Base-by-base conservation (phyloP, 1,140 invertebrate species). In the Arion vulgaris region DNA sequence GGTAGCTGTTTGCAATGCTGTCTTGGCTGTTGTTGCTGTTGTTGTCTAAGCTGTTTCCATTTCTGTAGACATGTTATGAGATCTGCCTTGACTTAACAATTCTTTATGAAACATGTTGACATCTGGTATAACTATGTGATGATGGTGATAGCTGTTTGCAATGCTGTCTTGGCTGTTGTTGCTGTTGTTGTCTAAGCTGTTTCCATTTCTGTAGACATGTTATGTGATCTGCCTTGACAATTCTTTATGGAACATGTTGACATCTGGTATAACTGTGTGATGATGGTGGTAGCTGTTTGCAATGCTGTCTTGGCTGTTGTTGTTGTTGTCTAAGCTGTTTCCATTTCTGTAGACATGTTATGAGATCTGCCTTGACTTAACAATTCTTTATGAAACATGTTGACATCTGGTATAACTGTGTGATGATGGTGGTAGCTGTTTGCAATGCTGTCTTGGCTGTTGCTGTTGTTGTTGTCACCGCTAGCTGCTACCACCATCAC, bases 401-500 rank as follows among this genome's bases (percentile, higher is more conserved):
- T 71, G 39, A 80, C 51, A 45, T 80, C 78, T 4, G 78, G 78
- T 0, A 80, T 32, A 5, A 80, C 62, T n/a, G n/a, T n/a, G n/a
- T n/a, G n/a, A 15, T 38, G 4, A n/a, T 32, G 38, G 19, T 49
- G 62, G 62, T 71, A 51, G 1, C 34, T 34, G 17, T 5, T 66
- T 13, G n/a, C 28, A 11, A 32, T 66, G n/a, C 0, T 66, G 36
- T 62, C 76, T 7, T 39, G 2, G 36, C n/a, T 51, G 72, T 13
- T 26, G 32, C 49, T 49, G 41, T 38, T 80, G 32, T 32, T 80
- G 66, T 69, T 71, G 38, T 80, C 68, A 38, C 45, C 38, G 13
- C 34, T 71, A 28, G 69, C 80, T 38, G 80, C 71, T 28, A 74
- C 51, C 11, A 81, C 80, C 80, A 81, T 74, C 23, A 81, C 51